Conservation (phyloP, 2,888 invertebrate genomes). For the Holacanthella duospinosa region DNA sequence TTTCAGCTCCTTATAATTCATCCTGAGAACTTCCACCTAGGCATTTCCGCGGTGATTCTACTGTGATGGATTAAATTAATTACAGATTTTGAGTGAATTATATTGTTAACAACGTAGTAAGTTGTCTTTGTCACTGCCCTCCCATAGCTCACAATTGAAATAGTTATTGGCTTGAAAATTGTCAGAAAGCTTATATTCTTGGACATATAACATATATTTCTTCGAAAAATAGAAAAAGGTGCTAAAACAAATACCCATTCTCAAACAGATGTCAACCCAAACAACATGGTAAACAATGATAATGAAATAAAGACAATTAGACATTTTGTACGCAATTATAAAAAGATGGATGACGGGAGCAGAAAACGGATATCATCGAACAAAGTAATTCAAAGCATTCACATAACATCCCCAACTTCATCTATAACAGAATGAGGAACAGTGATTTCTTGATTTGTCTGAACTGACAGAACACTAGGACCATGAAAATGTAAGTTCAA, state of each 20-base stretch:
- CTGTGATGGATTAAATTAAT: too few relatives aligned
- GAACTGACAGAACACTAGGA: conserved; percentile 88
- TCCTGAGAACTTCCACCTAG: too few relatives aligned
- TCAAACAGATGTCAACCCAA: conserved; percentile 59
- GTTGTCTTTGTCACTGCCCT: too few relatives aligned
- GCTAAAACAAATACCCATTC: conserved; percentile 36
- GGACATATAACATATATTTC: too few relatives aligned
- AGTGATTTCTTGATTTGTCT: conserved; percentile 51
- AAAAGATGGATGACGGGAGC: conserved; percentile 25
- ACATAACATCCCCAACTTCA: conserved; percentile 67
- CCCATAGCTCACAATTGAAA: too few relatives aligned
- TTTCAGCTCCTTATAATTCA: too few relatives aligned
- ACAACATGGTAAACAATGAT: conserved; percentile 75
- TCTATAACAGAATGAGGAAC: conserved; percentile 24
- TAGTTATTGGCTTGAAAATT: too few relatives aligned
- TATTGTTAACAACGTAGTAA: too few relatives aligned
- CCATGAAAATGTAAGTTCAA: conserved; percentile 91
- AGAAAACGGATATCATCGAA: conserved; percentile 63
- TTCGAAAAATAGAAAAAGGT: conserved; percentile 74
- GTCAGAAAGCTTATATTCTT: too few relatives aligned
- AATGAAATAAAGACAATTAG: conserved; percentile 35
- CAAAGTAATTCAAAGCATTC: conserved; percentile 65
- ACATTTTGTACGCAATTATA: conserved; percentile 34
- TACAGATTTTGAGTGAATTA: too few relatives aligned
- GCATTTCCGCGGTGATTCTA: too few relatives aligned